phyloP scores from a whole-genome alignment of 2,797 vertebrate genomes.

The Silurus lanzhouensis region DNA sequence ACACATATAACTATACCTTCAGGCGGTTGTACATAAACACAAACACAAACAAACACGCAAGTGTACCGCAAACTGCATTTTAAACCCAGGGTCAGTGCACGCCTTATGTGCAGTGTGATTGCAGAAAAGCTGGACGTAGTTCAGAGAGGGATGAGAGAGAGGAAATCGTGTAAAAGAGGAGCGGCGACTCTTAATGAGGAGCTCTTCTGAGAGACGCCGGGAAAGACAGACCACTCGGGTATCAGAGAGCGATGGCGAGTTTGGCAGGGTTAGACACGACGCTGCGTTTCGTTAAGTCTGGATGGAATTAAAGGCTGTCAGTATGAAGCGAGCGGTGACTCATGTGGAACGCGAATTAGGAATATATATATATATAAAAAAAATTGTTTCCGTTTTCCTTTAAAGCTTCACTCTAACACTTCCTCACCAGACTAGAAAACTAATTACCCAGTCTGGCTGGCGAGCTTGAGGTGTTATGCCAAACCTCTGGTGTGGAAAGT shows the following conservation, averaged over 20 bases:
- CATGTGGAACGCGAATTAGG: conserved; percentile 51
- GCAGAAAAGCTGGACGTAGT: conserved; percentile 20
- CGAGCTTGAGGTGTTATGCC: conserved; percentile 46
- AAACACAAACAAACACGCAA: conserved; percentile 31
- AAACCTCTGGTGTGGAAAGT: conserved; percentile 56
- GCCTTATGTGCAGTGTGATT: conserved; percentile 36
- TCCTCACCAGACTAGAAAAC: conserved; percentile 42
- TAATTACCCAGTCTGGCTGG: conserved; percentile 57
- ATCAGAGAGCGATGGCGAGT: conserved; percentile 26
- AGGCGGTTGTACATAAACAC: conserved; percentile 24
- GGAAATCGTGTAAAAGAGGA: not conserved
- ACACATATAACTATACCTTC: conserved; percentile 45
- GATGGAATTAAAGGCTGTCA: conserved; percentile 54
- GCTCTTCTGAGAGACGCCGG: conserved; percentile 27
- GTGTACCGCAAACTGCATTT: conserved; percentile 39
- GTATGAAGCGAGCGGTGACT: conserved; percentile 37
- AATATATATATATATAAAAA: not conserved
- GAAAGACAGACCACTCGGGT: conserved; percentile 31
- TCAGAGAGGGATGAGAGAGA: not conserved
- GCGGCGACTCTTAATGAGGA: conserved; percentile 36
- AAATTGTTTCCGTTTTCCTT: too few relatives aligned
- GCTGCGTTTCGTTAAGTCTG: conserved; percentile 44
- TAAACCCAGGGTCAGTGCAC: conserved; percentile 42
- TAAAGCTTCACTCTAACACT: conserved; percentile 35
- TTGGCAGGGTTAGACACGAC: conserved; percentile 18